Conservation (phyloP, 2,888 invertebrate genomes). For the Cosmorhoe ocellata region DNA sequence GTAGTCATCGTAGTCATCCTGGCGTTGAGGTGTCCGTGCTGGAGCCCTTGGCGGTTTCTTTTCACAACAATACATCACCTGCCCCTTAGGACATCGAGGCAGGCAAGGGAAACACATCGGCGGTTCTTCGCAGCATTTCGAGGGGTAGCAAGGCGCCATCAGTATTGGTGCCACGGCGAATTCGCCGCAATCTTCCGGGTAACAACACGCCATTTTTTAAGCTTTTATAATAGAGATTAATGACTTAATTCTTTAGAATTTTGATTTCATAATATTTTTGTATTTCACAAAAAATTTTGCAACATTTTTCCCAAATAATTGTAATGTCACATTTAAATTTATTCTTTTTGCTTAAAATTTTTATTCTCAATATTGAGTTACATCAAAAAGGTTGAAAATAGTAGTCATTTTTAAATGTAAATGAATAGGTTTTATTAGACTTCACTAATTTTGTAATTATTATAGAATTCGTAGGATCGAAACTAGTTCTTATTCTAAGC, state of each 20-base stretch:
- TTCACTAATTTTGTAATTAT: no score
- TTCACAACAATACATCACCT: constrained; percentile 49
- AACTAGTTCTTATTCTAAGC: no score
- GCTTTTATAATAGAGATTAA: constrained; percentile 1
- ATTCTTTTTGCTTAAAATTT: constrained; percentile 1
- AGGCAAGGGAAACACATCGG: constrained; percentile 51
- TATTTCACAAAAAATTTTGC: constrained; percentile 42
- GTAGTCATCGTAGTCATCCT: constrained; percentile 19
- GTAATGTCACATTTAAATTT: constrained; percentile 6
- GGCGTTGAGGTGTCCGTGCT: constrained; percentile 10
- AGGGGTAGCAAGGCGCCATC: constrained; percentile 40
- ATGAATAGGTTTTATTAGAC: not conserved
- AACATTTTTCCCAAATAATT: constrained; percentile 24
- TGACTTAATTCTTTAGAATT: constrained; percentile 36
- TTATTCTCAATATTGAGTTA: not conserved
- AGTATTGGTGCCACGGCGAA: constrained; percentile 59
- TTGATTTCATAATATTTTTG: constrained; percentile 34
- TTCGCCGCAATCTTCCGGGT: constrained; percentile 49
- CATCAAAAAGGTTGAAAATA: constrained; percentile 1
- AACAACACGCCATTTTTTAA: constrained; percentile 61
- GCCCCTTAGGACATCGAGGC: constrained; percentile 51
- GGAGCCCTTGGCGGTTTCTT: constrained; percentile 32
- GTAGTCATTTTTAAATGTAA: no score
- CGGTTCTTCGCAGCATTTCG: constrained; percentile 47
- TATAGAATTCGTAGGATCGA: no score